Evolutionary conservation across 1,140 invertebrate species (phyloP).

Genomic region (Zeugodacus cucurbitae): DNA sequence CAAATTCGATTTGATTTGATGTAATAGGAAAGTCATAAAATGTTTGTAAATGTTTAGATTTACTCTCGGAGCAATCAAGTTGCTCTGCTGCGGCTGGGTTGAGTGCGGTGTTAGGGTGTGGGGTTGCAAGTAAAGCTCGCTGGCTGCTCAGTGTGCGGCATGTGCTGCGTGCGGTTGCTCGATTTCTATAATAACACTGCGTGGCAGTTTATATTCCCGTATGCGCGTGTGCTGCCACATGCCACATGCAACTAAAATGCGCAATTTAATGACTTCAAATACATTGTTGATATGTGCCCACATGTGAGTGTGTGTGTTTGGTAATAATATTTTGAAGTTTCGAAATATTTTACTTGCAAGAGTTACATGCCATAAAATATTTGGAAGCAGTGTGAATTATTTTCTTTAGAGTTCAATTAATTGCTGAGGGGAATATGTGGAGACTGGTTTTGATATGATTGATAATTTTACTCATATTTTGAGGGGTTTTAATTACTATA

Average conservation of each 20-base stretch:
- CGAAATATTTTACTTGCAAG: neutral
- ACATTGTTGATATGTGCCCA: neutral
- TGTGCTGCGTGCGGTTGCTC: neutral
- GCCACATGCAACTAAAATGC: neutral
- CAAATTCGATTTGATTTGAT: neutral
- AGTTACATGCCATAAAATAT: neutral
- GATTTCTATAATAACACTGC: neutral
- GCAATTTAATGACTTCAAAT: constrained; percentile 10
- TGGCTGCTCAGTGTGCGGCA: neutral
- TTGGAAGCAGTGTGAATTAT: neutral
- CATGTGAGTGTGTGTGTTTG: no score
- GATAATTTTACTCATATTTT: no score
- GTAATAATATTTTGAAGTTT: neutral
- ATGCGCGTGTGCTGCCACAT: neutral
- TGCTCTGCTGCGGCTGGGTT: no score
- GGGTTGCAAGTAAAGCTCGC: neutral
- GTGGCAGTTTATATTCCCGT: neutral
- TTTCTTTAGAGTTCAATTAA: neutral
- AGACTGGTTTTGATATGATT: no score
- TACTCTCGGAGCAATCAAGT: neutral
- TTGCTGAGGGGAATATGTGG: no score
- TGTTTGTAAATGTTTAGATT: neutral
- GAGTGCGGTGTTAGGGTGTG: neutral
- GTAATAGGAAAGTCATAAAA: neutral
- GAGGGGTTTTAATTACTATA: no score